Conservation (phyloP, 2,113 vertebrate genomes). For the Salvelinus fontinalis region DNA sequence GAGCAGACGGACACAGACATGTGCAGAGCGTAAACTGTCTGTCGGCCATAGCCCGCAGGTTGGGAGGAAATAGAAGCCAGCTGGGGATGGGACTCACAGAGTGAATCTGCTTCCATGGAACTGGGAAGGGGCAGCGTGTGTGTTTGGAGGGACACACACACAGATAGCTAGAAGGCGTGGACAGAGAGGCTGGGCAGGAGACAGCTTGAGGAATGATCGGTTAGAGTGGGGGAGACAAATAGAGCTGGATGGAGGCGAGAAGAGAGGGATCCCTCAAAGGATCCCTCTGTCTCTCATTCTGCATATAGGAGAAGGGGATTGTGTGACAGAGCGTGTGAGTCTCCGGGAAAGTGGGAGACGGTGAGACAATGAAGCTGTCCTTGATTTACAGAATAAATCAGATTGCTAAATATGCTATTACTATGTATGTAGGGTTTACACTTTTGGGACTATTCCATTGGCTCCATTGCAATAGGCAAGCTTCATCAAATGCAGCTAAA, state of each 20-base stretch:
- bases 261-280: not conserved
- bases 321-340: conserved; percentile 1
- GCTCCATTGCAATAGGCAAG: too few relatives aligned
- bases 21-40: not conserved
- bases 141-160: conserved; percentile 1
- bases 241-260: not conserved
- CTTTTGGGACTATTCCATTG: too few relatives aligned
- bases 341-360: not conserved
- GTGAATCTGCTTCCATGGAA: conserved; percentile 61
- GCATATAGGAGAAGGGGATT: not conserved
- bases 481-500: too few relatives aligned
- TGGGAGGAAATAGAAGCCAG: conserved; percentile 64
- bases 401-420: not conserved
- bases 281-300: too few relatives aligned
- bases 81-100: conserved; percentile 55
- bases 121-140: conserved; percentile 47
- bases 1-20: conserved; percentile 51
- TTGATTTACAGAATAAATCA: not conserved
- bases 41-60: conserved; percentile 60
- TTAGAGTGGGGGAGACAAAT: not conserved
- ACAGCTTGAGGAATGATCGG: conserved; percentile 14
- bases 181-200: not conserved
- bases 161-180: not conserved
- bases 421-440: too few relatives aligned
- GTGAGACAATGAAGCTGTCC: not conserved